These are phyloP conservation scores for Epizoanthus illoricatus DNA, from an alignment of 92 coral and sea anemone species.

Conservation along the genomic window DNA sequence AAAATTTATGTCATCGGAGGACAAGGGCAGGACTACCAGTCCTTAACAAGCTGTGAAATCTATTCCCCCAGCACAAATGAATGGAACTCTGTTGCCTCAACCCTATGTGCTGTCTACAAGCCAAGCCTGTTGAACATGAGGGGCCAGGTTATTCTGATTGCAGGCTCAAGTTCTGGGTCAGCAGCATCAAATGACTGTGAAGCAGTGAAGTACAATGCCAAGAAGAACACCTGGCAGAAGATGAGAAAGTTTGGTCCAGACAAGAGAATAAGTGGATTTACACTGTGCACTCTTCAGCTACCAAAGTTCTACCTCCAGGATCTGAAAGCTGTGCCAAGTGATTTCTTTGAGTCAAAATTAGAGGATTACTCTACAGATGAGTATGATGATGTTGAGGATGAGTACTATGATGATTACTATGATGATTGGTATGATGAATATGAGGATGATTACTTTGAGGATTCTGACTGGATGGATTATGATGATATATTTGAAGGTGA, in stretches of 20 bases:
- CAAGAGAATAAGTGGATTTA: conserved; percentile 7
- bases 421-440: conserved; percentile 27
- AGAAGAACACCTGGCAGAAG: conserved; percentile 36
- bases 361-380: conserved; percentile 42
- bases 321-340: conserved; percentile 32
- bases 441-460: conserved; percentile 27
- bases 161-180: conserved; percentile 16
- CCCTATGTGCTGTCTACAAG: not conserved
- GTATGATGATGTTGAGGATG: conserved; percentile 34
- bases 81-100: conserved; percentile 22
- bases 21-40: conserved; percentile 35
- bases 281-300: conserved; percentile 20
- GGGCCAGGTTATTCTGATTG: conserved; percentile 16
- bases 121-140: conserved; percentile 18
- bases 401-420: conserved; percentile 20
- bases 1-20: conserved; percentile 41
- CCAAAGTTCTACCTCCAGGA: conserved; percentile 35
- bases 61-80: conserved; percentile 17
- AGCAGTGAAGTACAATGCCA: conserved; percentile 25
- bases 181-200: conserved; percentile 8
- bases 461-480: conserved; percentile 29
- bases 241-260: conserved; percentile 42
- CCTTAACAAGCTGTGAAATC: conserved; percentile 30
- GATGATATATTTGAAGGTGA: conserved; percentile 22
- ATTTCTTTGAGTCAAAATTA: conserved; percentile 28